Conservation (phyloP, 2,797 vertebrate species). For the Cottoperca gobio region DNA sequence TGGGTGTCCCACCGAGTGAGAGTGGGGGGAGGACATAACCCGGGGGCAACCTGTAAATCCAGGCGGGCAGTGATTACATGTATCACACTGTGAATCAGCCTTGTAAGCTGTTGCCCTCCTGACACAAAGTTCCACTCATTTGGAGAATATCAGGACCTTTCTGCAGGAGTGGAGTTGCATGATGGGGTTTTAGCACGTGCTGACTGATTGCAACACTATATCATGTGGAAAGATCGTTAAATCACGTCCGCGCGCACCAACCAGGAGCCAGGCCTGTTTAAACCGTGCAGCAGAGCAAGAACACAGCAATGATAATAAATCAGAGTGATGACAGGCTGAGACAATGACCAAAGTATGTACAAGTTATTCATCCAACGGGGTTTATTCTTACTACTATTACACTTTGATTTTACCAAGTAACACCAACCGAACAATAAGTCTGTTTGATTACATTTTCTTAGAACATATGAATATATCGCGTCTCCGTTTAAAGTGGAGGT, state of each 20-base stretch:
- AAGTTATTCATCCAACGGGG: constrained; percentile 1
- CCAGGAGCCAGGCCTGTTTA: constrained; percentile 26
- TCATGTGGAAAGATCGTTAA: constrained; percentile 55
- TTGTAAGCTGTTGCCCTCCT: constrained; percentile 33
- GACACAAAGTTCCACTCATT: constrained; percentile 54
- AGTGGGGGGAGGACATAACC: constrained; percentile 50
- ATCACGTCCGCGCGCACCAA: constrained; percentile 48
- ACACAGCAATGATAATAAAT: constrained; percentile 26
- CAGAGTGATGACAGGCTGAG: constrained; percentile 25
- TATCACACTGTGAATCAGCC: constrained; percentile 49
- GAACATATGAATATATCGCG: background rate
- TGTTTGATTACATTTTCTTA: background rate
- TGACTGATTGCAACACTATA: constrained; percentile 52
- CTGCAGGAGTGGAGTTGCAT: constrained; percentile 3
- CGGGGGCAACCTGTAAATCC: constrained; percentile 51
- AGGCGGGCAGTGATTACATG: constrained; percentile 46
- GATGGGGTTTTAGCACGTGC: constrained; percentile 8
- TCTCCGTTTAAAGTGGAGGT: background rate
- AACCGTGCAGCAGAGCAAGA: constrained; percentile 12
- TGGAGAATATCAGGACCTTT: constrained; percentile 52
- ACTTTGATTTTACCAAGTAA: background rate
- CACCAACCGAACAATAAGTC: background rate
- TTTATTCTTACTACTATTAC: background rate
- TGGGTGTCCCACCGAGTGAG: constrained; percentile 48
- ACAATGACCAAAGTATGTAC: constrained; percentile 10